These are phyloP conservation scores for Tokudaia muenninki DNA, from an alignment of 2,797 vertebrate species.

Conservation along the genomic window DNA sequence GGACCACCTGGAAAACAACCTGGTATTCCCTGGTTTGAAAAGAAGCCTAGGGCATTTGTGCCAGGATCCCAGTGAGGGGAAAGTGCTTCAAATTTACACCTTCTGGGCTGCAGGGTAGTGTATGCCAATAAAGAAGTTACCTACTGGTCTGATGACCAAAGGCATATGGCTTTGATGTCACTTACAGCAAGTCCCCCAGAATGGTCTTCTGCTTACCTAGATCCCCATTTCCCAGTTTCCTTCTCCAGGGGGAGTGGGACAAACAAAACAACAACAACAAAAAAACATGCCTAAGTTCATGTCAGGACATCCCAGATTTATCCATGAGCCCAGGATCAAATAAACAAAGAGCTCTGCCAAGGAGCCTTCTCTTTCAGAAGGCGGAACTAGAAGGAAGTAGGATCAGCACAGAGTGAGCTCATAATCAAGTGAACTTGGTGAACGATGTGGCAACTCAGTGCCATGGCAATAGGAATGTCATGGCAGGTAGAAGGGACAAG, in stretches of 20 bases:
- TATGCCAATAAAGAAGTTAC: conserved; percentile 80
- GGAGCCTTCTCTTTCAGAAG: conserved; percentile 82
- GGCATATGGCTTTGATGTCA: conserved; percentile 66
- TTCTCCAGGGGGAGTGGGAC: conserved; percentile 19
- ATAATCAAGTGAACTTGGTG: conserved; percentile 16
- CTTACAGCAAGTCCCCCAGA: conserved; percentile 53
- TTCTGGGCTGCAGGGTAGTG: conserved; percentile 76
- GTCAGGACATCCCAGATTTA: conserved; percentile 88
- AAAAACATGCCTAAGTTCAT: conserved; percentile 86
- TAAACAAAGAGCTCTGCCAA: conserved; percentile 84
- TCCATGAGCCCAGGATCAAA: conserved; percentile 86
- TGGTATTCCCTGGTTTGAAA: conserved; percentile 53
- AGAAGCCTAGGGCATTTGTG: conserved; percentile 66
- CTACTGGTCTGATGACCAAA: conserved; percentile 72
- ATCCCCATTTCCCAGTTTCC: conserved; percentile 84
- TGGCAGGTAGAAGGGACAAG: conserved; percentile 59
- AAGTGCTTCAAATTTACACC: conserved; percentile 81
- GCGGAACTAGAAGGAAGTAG: conserved; percentile 63
- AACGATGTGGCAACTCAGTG: conserved; percentile 60
- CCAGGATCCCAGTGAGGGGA: conserved; percentile 76
- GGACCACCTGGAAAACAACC: conserved; percentile 76
- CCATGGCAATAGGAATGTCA: conserved; percentile 58
- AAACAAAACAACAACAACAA: conserved; percentile 38
- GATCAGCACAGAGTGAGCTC: conserved; percentile 42
- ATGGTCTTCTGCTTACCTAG: conserved; percentile 79